Evolutionary conservation across 2,888 invertebrate genomes (phyloP).

Genomic region (Phortica magna): DNA sequence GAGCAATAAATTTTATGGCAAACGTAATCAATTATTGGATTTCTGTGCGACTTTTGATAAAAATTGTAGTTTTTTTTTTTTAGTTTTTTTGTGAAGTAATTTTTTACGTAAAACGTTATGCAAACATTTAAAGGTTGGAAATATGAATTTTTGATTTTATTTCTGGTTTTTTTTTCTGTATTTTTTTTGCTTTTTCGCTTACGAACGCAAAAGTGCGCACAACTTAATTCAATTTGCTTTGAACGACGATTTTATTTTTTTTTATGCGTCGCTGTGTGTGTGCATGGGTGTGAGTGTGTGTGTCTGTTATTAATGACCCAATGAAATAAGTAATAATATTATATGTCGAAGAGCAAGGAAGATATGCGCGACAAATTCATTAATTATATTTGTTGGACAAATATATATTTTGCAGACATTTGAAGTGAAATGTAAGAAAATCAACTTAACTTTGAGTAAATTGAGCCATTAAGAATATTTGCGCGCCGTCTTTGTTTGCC

Average conservation of each 20-base stretch:
- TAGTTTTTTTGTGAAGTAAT: no score
- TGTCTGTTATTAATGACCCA: not conserved
- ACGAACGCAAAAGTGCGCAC: no score
- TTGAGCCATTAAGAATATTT: conserved; percentile 26
- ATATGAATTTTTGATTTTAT: no score
- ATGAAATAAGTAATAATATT: not conserved
- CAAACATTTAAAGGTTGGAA: no score
- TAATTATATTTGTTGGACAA: conserved; percentile 14
- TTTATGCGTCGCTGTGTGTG: no score
- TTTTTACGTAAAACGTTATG: no score
- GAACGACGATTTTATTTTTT: no score
- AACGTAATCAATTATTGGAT: not conserved
- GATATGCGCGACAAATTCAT: not conserved
- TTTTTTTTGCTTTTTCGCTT: no score
- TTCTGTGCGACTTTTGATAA: not conserved
- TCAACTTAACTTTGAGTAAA: not conserved
- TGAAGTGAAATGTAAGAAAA: not conserved
- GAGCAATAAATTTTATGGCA: not conserved
- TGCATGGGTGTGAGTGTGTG: no score
- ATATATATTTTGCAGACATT: conserved; percentile 10
- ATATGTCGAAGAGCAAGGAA: not conserved
- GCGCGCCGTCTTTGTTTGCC: not conserved
- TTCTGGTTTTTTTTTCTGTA: no score
- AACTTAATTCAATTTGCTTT: no score
- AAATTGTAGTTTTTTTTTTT: no score